These are phyloP conservation scores for Aurelia sp. DNA, from an alignment of 30 jellyfish, hydroid and myxozoan genomes.

Conservation along the genomic window DNA sequence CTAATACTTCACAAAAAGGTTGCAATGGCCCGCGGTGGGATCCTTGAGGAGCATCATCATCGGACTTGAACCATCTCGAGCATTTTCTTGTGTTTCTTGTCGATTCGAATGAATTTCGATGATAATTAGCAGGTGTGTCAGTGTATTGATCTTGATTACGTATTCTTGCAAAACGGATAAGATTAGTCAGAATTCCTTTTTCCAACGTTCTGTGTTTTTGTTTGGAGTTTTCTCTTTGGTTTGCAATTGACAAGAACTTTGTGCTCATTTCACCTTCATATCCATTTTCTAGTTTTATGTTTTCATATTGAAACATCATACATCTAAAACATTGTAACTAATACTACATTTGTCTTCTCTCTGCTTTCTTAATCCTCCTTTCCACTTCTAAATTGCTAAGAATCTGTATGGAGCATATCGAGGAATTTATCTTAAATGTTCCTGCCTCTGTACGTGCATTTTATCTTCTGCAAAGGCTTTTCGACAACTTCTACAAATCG, in stretches of 20 bases:
- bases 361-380: no score
- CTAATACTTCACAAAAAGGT: constrained; percentile 62
- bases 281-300: constrained; percentile 11
- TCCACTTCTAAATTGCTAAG: no score
- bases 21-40: constrained; percentile 10
- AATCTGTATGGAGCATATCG: no score
- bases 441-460: no score
- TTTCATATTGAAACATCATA: constrained; percentile 26
- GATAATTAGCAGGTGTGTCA: constrained; percentile 29
- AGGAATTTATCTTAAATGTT: no score
- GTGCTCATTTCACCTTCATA: not conserved
- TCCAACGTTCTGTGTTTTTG: constrained; percentile 5
- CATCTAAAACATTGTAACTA: no score
- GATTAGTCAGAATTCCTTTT: constrained; percentile 39
- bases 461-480: no score
- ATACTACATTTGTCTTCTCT: no score
- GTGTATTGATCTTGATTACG: constrained; percentile 37
- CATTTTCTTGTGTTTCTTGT: constrained; percentile 35
- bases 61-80: constrained; percentile 22
- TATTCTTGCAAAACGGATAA: constrained; percentile 51
- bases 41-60: constrained; percentile 10
- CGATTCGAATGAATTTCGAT: constrained; percentile 12
- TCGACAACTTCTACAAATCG: no score
- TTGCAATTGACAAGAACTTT: constrained; percentile 13
- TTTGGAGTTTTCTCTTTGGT: constrained; percentile 2